These are phyloP conservation scores for Erpetoichthys calabaricus DNA, from an alignment of 2,797 vertebrate species.

Conservation along the genomic window DNA sequence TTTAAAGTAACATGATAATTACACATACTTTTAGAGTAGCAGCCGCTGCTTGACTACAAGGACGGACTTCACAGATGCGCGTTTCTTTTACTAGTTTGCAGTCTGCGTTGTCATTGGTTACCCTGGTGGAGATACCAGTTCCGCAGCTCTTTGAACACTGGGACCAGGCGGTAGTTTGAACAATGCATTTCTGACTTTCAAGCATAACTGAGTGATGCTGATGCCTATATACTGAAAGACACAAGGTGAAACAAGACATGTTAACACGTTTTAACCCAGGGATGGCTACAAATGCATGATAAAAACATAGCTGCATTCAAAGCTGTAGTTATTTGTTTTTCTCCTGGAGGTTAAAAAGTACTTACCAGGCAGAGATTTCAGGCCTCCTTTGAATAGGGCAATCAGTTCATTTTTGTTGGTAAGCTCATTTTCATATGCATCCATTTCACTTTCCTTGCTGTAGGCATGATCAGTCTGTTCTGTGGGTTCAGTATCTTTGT, in stretches of 20 bases:
- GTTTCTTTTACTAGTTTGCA: slow-evolving; percentile 90
- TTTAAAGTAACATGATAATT: not conserved
- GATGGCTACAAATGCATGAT: slow-evolving; percentile 18
- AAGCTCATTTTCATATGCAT: slow-evolving; percentile 70
- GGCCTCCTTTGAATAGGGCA: slow-evolving; percentile 60
- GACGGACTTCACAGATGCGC: slow-evolving; percentile 86
- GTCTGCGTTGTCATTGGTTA: slow-evolving; percentile 85
- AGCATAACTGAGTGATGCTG: slow-evolving; percentile 66
- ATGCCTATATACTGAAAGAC: slow-evolving; percentile 60
- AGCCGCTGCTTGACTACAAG: slow-evolving; percentile 73
- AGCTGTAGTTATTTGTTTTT: not conserved
- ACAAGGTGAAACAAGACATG: slow-evolving; percentile 7
- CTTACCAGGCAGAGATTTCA: slow-evolving; percentile 82
- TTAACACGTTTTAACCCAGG: slow-evolving; percentile 3
- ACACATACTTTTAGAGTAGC: slow-evolving; percentile 77
- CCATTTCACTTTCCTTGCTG: slow-evolving; percentile 51
- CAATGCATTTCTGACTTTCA: slow-evolving; percentile 77
- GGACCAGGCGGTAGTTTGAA: slow-evolving; percentile 94
- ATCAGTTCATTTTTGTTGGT: slow-evolving; percentile 88
- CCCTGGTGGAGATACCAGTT: slow-evolving; percentile 83
- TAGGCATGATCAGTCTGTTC: slow-evolving; percentile 54
- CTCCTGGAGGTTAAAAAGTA: not conserved
- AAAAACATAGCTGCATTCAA: slow-evolving; percentile 1
- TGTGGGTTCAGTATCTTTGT: slow-evolving; percentile 46
- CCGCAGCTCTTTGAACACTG: slow-evolving; percentile 93